A percentile compares a stretch with the other conserved stretches of the same genome.
These are phyloP conservation scores for Hypothenemus hampei DNA, from an alignment of 1,140 invertebrate genomes.

Conservation along the genomic window DNA sequence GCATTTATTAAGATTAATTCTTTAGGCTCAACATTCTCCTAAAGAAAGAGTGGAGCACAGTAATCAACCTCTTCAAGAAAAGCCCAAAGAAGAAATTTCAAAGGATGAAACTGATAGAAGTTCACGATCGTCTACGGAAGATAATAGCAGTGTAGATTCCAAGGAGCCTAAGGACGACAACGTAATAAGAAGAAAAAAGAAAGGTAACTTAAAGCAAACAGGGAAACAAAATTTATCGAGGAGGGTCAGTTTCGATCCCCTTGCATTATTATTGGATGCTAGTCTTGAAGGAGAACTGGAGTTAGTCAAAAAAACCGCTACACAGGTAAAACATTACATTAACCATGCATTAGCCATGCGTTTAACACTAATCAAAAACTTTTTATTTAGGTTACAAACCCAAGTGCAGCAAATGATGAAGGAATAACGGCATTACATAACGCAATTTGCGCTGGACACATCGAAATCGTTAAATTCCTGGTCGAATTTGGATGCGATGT, in stretches of 20 bases:
- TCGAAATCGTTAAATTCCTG: constrained; percentile 97
- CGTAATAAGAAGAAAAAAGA: constrained; percentile 61
- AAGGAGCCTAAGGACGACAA: constrained; percentile 41
- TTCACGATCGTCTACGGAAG: constrained; percentile 39
- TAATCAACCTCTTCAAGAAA: neutral
- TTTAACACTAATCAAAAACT: too few species aligned
- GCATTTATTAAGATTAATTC: constrained; percentile 9
- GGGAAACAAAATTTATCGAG: constrained; percentile 67
- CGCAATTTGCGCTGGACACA: constrained; percentile 97
- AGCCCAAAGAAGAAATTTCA: constrained; percentile 24
- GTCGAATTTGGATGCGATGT: constrained; percentile 98
- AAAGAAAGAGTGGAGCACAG: too few species aligned
- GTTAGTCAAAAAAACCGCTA: constrained; percentile 90
- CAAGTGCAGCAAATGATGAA: constrained; percentile 95
- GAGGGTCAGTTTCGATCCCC: constrained; percentile 94
- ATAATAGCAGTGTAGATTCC: constrained; percentile 20
- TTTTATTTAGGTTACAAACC: constrained; percentile 61
- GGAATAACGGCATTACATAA: constrained; percentile 99
- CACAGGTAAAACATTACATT: constrained; percentile 80
- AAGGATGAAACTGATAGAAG: constrained; percentile 52
- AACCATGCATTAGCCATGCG: too few species aligned
- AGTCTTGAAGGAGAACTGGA: constrained; percentile 97
- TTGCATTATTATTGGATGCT: constrained; percentile 92
- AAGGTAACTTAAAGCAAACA: constrained; percentile 69
- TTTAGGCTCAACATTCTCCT: neutral